These are phyloP conservation scores for Phataginus tetradactyla DNA, from an alignment of 2,797 vertebrate genomes.

Conservation along the genomic window DNA sequence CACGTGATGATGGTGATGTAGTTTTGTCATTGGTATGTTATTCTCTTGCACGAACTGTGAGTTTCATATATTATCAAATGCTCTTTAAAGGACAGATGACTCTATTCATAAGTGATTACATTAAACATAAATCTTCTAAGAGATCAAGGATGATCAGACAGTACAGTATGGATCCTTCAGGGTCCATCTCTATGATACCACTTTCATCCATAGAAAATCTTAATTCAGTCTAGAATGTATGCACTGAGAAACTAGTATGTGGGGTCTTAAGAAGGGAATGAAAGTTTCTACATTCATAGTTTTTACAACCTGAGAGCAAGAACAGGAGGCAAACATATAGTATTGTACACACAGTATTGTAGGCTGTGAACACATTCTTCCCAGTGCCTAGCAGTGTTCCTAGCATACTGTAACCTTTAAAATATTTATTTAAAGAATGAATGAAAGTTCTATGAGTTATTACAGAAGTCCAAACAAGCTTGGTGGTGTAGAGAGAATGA, in stretches of 20 bases:
- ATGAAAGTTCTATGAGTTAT: background rate
- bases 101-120: background rate
- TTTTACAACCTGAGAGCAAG: background rate
- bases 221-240: background rate
- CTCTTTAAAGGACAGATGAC: background rate
- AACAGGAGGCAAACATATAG: background rate
- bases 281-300: background rate
- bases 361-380: background rate
- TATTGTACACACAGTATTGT: background rate
- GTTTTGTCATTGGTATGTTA: background rate
- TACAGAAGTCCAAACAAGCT: background rate
- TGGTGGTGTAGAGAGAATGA: background rate
- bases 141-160: background rate
- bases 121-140: background rate
- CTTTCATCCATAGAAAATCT: slow-evolving; percentile 5
- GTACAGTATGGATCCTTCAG: background rate
- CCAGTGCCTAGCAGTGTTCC: background rate
- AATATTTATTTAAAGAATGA: background rate
- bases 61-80: background rate
- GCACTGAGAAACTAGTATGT: background rate
- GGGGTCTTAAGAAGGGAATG: background rate
- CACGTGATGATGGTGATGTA: too few species aligned
- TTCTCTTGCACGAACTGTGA: background rate
- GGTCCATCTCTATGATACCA: background rate
- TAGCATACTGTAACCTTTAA: background rate